Base-by-base conservation (phyloP, 1,140 invertebrate genomes). In the Grapholita molesta region DNA sequence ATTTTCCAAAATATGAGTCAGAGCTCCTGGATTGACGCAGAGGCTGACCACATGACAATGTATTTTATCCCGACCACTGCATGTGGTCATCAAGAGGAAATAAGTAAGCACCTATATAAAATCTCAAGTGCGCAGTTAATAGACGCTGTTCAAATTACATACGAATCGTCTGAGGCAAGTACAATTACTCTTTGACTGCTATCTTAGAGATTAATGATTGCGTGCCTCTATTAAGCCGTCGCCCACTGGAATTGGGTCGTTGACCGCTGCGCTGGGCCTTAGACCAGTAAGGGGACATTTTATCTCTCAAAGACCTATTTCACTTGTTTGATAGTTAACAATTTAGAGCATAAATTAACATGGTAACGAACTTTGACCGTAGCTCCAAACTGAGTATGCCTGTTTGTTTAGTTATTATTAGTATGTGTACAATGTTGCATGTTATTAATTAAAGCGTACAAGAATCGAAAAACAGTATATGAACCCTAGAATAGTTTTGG, bases 191-290 rank as follows among this genome's bases (percentile, higher is more conserved):
- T 65, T n/a, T 64, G 69, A 66, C 65, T 42, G 35, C 57, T 76
- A 69, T 76, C 71, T 76, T 67, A 48, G 53, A 71, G 71, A 74
- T 73, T 76, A 72, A 76, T 71, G 70, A 69, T 69, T 65, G 68
- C 24, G 71, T 66, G 69, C 69, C 67, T 69, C 55, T 71, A 71
- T 75, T 75, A 74, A 73, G 73, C 71, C 69, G 70, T 66, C 69
- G 71, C 55, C 71, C 64, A 73, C 70, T 65, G 69, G 48, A 73
- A 69, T 72, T 66, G 68, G 74, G 71, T 75, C 72, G 64, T 66
- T 48, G 76, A 75, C 71, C 76, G 69, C 15, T 38, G 67, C 35
- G 35, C 30, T n/a, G 66, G 69, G 67, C 70, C 70, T 68, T 70
- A 70, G 66, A 64, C 68, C 67, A 70, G 18, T 28, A 33, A 71